These are phyloP conservation scores for Upupa epops DNA, from an alignment of 2,113 vertebrate species.

Conservation along the genomic window DNA sequence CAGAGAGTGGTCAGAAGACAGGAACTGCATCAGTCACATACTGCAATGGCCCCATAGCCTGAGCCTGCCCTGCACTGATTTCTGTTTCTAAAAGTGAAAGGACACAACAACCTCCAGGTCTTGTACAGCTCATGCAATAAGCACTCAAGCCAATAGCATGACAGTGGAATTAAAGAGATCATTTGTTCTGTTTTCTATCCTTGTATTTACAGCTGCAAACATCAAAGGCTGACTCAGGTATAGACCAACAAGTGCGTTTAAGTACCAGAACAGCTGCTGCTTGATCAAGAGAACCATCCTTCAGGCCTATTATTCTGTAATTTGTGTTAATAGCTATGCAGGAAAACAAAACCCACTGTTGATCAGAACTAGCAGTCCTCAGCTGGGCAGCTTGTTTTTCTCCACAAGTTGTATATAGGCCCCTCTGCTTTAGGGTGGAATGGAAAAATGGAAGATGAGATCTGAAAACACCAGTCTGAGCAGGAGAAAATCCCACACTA, in stretches of 20 bases:
- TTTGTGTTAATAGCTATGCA: neutral
- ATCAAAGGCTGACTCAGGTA: neutral
- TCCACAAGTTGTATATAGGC: neutral
- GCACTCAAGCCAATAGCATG: neutral
- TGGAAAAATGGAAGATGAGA: neutral
- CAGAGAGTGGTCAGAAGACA: fast-evolving
- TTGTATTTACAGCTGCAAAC: neutral
- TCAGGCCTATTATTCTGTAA: neutral
- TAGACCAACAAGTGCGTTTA: neutral
- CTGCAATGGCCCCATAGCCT: neutral
- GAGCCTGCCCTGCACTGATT: neutral
- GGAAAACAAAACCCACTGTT: neutral
- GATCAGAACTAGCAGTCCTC: neutral
- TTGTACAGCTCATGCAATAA: neutral
- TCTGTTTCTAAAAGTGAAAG: neutral
- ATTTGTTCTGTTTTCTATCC: neutral
- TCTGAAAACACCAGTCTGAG: neutral
- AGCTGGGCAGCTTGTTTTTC: neutral
- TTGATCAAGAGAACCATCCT: neutral
- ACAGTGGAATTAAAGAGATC: neutral
- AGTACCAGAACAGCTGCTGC: conserved; percentile 15
- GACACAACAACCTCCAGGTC: neutral
- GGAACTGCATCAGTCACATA: neutral
- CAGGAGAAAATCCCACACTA: neutral
- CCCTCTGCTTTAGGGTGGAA: neutral